Conservation (phyloP, 2,888 invertebrate genomes). For the Leptinotarsa tumamoca region DNA sequence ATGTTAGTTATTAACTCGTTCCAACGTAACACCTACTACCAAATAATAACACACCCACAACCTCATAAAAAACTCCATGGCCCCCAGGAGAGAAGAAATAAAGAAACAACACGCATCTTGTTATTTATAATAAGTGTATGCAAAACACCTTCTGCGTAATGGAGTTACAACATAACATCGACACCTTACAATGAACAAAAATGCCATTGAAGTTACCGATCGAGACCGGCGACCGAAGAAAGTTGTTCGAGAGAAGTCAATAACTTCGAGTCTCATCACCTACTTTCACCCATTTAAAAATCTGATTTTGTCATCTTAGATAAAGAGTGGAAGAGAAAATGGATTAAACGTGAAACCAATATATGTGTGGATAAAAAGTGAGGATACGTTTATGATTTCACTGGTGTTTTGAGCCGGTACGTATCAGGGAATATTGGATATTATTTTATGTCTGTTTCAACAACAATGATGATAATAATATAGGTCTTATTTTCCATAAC, state of each 20-base stretch:
- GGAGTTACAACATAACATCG: conserved; percentile 21
- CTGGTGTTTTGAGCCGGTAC: no score
- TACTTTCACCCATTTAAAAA: conserved; percentile 27
- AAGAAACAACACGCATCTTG: not conserved
- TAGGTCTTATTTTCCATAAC: no score
- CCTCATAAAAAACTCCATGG: not conserved
- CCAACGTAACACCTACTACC: conserved; percentile 1
- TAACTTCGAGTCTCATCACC: conserved; percentile 13
- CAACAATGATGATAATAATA: no score
- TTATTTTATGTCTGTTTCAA: no score
- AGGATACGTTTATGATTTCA: not conserved
- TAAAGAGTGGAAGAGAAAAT: conserved; percentile 20
- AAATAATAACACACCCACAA: conserved; percentile 12
- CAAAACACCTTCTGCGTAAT: conserved; percentile 10
- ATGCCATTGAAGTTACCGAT: conserved; percentile 27
- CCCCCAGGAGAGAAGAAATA: not conserved
- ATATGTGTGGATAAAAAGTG: not conserved
- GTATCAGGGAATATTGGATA: no score
- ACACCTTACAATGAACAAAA: conserved; percentile 17
- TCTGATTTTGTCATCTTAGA: conserved; percentile 20
- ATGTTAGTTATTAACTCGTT: not conserved
- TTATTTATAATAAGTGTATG: conserved; percentile 9
- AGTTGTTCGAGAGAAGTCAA: conserved; percentile 5
- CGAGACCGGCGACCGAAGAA: conserved; percentile 19
- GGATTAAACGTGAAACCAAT: not conserved